Base-by-base conservation (phyloP, 1,140 invertebrate species). In the Stegodyphus mimosarum region DNA sequence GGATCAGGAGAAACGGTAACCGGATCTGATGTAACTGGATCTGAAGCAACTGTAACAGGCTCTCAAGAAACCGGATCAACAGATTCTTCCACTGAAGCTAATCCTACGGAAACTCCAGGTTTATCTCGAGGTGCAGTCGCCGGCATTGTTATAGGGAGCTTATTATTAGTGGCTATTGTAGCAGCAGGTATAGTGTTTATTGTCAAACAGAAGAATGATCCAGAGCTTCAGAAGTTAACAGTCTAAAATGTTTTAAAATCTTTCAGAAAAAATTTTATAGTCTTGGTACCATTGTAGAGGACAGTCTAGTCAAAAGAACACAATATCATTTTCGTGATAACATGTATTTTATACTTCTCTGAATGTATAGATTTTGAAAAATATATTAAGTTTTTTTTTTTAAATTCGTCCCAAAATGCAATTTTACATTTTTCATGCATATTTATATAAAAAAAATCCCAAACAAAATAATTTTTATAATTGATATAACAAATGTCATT, bases 151-250 rank as follows among this genome's bases (percentile, higher is more conserved):
- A 73, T 83, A 49, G 81, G 81, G n/a, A 55, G 50, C 50, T 52
- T 83, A 60, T 17, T 83, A 13, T n/a, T 48, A 49, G 64, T 83
- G 15, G 81, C 81, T 13, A 55, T 83, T 7, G 15, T 83, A 6
- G 51, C 81, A 48, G 81, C 81, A 52, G 81, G 72, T 15, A 76
- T 83, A 7, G 81, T 83, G 7, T 83, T 83, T 55, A 63, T 83
- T 10, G 60, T 75, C 13, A 83, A 83, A 53, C 60, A 83, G 5
- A 75, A 72, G 13, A 69, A 33, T 13, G 33, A 15, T 49, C 81
- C 81, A 66, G 81, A 83, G 69, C 7, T 87, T 87, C 13, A 72
- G 7, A 33, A 33, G 33, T 33, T 33, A 33, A 33, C 33, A 33
- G 33, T 33, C 33, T 33, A 33, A 33, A 33, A 33, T 33, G 3